These are phyloP conservation scores for Pipra filicauda DNA, from an alignment of 2,113 vertebrate species.

Conservation along the genomic window DNA sequence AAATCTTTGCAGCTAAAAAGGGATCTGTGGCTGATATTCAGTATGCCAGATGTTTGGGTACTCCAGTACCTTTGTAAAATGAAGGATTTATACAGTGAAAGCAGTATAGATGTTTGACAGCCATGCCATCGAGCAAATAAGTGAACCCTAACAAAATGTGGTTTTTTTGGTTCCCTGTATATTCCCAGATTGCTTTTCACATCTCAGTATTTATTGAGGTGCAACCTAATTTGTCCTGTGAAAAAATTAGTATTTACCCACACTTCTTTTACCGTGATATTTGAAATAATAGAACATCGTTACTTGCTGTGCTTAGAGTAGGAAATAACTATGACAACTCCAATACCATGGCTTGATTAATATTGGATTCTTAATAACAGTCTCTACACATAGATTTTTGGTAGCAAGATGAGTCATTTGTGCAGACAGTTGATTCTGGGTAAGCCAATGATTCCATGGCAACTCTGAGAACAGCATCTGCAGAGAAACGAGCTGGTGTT, in stretches of 20 bases:
- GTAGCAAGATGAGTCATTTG: conserved; percentile 28
- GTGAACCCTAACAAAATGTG: not conserved
- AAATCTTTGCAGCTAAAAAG: not conserved
- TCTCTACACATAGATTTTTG: conserved; percentile 25
- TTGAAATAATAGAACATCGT: not conserved
- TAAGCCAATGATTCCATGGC: conserved; percentile 24
- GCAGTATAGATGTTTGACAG: not conserved
- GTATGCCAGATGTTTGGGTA: not conserved
- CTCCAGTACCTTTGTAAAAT: not conserved
- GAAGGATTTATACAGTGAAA: not conserved
- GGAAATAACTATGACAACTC: conserved; percentile 48
- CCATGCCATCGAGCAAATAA: not conserved
- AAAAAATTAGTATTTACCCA: conserved; percentile 5
- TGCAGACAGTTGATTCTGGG: not conserved
- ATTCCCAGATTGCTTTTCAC: not conserved
- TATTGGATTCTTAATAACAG: conserved; percentile 60
- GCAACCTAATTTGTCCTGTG: not conserved
- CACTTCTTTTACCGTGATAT: not conserved
- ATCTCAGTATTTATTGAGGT: not conserved
- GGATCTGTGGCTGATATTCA: not conserved
- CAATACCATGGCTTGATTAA: conserved; percentile 46
- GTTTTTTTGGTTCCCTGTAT: not conserved
- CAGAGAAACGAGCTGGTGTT: not conserved
- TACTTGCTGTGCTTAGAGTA: not conserved
- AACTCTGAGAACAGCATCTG: not conserved